Evolutionary conservation across 2,113 vertebrate species (phyloP), one percentile per base, ranked within the genome.

Genomic region (Entelurus aequoreus): DNA sequence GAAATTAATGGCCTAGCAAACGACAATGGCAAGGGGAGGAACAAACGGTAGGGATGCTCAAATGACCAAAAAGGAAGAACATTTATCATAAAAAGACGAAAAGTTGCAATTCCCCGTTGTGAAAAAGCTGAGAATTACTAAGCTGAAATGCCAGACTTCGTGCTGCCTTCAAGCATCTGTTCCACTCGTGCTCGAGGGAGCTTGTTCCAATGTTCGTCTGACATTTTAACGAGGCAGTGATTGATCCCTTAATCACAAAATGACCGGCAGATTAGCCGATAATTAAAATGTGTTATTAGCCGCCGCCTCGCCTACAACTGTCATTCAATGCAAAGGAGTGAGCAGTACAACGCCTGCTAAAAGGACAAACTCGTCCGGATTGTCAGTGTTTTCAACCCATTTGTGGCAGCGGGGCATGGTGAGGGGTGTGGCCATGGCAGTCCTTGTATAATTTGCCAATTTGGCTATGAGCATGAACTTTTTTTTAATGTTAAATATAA

Each of bases 1-100:
- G 52, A 75, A 83, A 86, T 81, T 81, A 85, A 82, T 80, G 79
- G 68, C 79, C 80, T 69, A 8, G 72, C 80, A 84, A 82, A 86
- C 69, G 72, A 72, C 74, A 58, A n/a, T 54, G 68, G 71, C 79
- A 73, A 82, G 80, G 81, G 75, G 76, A 82, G 78, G 82, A 84
- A 78, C 80, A 80, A 82, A 79, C 69, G 28, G 28, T 76, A 76
- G 71, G 75, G 60, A 62, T 57, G 51, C 56, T 71, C 70, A 76
- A 76, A 85, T 69, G 67, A 64, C 60, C 54, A 71, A 63, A 58
- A 7, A 9, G 38, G 28, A 9, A 38, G 37, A 57, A 54, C 19
- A 71, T 80, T 65, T 71, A 81, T 70, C 63, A 6, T 28, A 11
- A 53, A 53, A 53, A 5, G 28, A 36, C 21, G 28, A 35, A 21